phyloP scores from a whole-genome alignment of 2,888 invertebrate species.

The Agapetus fuscipes region DNA sequence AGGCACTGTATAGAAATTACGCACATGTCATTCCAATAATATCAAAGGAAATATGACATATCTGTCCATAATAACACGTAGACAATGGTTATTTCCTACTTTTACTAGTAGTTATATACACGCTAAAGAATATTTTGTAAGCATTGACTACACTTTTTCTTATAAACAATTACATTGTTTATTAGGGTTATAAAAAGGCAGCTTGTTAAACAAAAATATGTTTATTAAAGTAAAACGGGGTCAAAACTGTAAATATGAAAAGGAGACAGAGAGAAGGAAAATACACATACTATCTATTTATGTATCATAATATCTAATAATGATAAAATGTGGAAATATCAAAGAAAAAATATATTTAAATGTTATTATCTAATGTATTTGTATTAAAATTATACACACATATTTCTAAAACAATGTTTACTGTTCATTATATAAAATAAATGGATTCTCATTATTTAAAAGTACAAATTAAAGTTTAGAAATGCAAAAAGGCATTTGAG shows the following conservation, averaged over 20 bases:
- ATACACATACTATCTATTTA: conserved; percentile 1
- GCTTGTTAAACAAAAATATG: background rate
- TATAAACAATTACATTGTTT: background rate
- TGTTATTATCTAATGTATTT: conserved; percentile 18
- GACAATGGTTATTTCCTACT: too few species aligned
- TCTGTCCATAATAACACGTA: too few species aligned
- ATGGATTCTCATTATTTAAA: conserved; percentile 6
- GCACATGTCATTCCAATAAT: too few species aligned
- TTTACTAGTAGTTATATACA: too few species aligned
- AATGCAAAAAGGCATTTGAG: too few species aligned
- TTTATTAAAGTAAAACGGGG: background rate
- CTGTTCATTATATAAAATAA: conserved; percentile 11
- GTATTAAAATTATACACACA: conserved; percentile 17
- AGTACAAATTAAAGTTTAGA: conserved; percentile 2
- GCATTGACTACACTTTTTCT: conserved; percentile 1
- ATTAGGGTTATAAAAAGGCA: too few species aligned
- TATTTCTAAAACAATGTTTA: conserved; percentile 18
- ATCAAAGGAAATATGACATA: too few species aligned
- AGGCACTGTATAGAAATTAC: too few species aligned
- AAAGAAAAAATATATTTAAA: conserved; percentile 17
- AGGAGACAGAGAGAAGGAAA: conserved; percentile 5
- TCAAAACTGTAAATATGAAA: background rate
- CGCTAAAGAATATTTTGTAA: conserved; percentile 6
- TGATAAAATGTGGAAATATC: conserved; percentile 20
- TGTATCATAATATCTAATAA: background rate